Evolutionary conservation across 2,797 vertebrate genomes (phyloP), one percentile per base, ranked within the genome.

Genomic region (Aulostomus chinensis): DNA sequence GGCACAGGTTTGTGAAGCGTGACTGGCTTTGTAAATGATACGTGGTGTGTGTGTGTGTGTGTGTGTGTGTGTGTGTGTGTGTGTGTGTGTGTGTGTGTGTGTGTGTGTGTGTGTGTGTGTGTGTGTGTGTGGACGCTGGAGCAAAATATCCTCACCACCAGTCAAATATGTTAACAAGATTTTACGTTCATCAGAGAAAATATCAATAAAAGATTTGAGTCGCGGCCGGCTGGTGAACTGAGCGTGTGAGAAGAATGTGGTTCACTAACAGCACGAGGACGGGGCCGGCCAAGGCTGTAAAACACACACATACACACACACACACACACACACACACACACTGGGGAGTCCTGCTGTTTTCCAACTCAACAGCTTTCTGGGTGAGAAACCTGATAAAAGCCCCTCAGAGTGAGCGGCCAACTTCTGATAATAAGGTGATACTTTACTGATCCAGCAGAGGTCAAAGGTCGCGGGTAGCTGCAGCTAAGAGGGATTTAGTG

Each of bases 301-400:
- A 84, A 80, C 73, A 67, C 55, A 40, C 60, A 30, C 17, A 33
- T 9, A 25, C 38, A 31, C 36, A 47, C 56, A 48, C 55, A 18
- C 49, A 43, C 33, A 37, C 40, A 36, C 36, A 22, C 40, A 43
- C 45, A 32, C 53, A 29, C 46, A 7, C 34, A 16, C 38, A 38
- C 55, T 24, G 20, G 24, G 56, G 46, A 37, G 2, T 34, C 78
- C 68, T 3, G 60, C 66, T 53, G 77, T 3, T 52, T 66, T 65
- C 58, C 35, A 63, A 70, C 76, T 68, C 73, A 76, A 59, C 80
- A 84, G 76, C 76, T 84, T 74, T 75, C 26, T 17, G 61, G 51
- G 76, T 78, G 76, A 83, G 76, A 83, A 78, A 71, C 62, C 52
- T 15, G 62, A 80, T 81, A 35, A 82, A 76, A 72, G 22, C 37